phyloP scores from a whole-genome alignment of 2,113 vertebrate species.

The Ciconia stormi region DNA sequence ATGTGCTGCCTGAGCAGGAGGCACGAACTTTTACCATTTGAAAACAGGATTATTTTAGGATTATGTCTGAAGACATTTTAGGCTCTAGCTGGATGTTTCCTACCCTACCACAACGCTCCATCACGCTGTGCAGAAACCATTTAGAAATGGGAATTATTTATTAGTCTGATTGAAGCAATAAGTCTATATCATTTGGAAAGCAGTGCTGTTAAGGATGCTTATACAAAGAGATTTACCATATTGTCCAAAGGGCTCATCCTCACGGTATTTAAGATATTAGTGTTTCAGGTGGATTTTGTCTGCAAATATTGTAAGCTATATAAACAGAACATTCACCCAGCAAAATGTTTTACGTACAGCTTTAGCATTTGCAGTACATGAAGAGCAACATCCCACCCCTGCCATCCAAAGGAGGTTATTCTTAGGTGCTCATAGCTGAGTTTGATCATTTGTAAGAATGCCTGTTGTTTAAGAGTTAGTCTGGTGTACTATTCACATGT shows the following conservation, averaged over 20 bases:
- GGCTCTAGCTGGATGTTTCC: conserved; percentile 4
- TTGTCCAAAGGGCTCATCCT: neutral
- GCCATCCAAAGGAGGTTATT: conserved; percentile 30
- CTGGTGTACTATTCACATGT: neutral
- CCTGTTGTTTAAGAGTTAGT: conserved; percentile 38
- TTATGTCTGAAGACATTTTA: conserved; percentile 51
- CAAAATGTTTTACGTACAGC: neutral
- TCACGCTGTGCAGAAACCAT: conserved; percentile 5
- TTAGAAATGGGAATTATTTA: conserved; percentile 43
- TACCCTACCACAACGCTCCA: neutral
- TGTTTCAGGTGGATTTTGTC: neutral
- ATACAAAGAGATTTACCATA: neutral
- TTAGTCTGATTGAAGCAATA: conserved; percentile 35
- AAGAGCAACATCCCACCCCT: neutral
- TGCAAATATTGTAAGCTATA: neutral
- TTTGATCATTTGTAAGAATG: conserved; percentile 40
- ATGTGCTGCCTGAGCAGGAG: conserved; percentile 63
- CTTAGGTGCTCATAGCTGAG: conserved; percentile 35
- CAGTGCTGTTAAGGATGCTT: neutral
- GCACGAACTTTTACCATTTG: conserved; percentile 64
- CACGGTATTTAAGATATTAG: neutral
- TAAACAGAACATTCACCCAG: neutral
- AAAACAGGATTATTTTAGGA: conserved; percentile 63
- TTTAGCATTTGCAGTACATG: neutral
- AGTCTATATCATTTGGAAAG: neutral